Evolutionary conservation across 1,140 invertebrate genomes (phyloP).

Genomic region (Diabrotica virgifera): DNA sequence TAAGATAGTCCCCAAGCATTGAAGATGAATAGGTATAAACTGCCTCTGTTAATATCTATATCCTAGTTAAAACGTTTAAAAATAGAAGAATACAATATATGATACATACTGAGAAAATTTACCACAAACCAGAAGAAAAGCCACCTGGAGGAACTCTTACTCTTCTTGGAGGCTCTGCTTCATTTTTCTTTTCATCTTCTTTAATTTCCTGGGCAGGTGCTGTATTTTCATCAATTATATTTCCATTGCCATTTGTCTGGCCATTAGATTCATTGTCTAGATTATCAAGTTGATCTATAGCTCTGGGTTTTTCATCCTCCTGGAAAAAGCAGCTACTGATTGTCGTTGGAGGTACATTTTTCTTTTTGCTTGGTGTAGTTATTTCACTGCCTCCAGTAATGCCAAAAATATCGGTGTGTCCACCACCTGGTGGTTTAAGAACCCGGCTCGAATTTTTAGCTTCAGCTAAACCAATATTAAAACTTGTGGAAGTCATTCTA

Average conservation of each 20-base stretch:
- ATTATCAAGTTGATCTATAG: constrained; percentile 6
- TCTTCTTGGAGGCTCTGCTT: constrained; percentile 16
- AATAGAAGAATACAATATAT: too few species aligned
- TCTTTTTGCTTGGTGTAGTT: constrained; percentile 25
- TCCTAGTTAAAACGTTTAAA: too few species aligned
- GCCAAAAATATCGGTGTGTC: constrained; percentile 41
- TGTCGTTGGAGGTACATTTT: constrained; percentile 23
- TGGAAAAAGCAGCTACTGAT: constrained; percentile 32
- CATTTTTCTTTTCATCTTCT: constrained; percentile 20
- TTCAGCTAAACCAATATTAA: constrained; percentile 35
- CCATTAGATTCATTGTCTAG: constrained; percentile 11
- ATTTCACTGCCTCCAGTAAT: constrained; percentile 18
- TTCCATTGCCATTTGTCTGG: constrained; percentile 14
- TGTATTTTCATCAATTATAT: constrained; percentile 25
- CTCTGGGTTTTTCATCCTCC: constrained; percentile 9
- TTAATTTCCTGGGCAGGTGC: constrained; percentile 21
- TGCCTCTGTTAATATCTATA: too few species aligned
- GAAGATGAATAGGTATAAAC: too few species aligned
- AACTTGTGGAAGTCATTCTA: constrained; percentile 36
- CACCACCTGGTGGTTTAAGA: constrained; percentile 38
- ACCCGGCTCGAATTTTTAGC: constrained; percentile 36
- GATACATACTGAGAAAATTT: constrained; percentile 20
- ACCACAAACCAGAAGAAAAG: constrained; percentile 43
- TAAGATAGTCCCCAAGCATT: too few species aligned
- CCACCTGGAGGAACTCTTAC: constrained; percentile 43